These are phyloP conservation scores for Sceloporus undulatus DNA, from an alignment of 2,113 vertebrate genomes.

Conservation along the genomic window DNA sequence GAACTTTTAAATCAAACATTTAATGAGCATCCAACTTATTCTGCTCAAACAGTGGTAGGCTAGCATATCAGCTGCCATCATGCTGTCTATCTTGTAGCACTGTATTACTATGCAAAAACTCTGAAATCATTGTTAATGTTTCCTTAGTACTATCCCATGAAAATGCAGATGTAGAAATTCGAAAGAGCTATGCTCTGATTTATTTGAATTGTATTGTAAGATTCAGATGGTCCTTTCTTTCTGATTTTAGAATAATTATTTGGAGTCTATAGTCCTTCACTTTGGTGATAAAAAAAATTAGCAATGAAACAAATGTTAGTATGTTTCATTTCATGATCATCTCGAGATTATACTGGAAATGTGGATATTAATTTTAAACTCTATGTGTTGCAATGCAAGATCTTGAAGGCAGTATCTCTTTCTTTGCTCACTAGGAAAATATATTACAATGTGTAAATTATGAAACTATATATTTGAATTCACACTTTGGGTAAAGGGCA, in stretches of 20 bases:
- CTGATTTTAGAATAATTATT: not conserved
- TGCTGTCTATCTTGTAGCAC: slow-evolving; percentile 44
- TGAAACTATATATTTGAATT: too few species aligned
- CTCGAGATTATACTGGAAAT: too few species aligned
- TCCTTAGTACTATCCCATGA: slow-evolving; percentile 41
- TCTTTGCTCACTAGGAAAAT: too few species aligned
- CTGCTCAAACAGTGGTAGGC: slow-evolving; percentile 35
- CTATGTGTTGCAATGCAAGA: too few species aligned
- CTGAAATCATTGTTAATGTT: slow-evolving; percentile 41
- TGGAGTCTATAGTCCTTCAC: not conserved
- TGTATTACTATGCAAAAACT: slow-evolving; percentile 28
- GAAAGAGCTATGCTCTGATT: slow-evolving; percentile 42
- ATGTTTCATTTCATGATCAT: not conserved
- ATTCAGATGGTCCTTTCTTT: not conserved
- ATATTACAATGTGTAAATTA: too few species aligned
- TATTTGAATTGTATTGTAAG: slow-evolving; percentile 14
- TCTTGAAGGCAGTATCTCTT: too few species aligned
- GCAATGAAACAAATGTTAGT: not conserved
- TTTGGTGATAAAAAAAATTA: not conserved
- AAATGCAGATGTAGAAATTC: slow-evolving; percentile 30
- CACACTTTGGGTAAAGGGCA: too few species aligned
- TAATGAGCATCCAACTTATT: slow-evolving; percentile 61
- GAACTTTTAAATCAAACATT: slow-evolving; percentile 62
- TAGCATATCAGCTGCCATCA: slow-evolving; percentile 51
- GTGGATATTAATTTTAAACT: too few species aligned